Evolutionary conservation across 2,888 invertebrate species (phyloP).

Genomic region (Nemotelus nigrinus): DNA sequence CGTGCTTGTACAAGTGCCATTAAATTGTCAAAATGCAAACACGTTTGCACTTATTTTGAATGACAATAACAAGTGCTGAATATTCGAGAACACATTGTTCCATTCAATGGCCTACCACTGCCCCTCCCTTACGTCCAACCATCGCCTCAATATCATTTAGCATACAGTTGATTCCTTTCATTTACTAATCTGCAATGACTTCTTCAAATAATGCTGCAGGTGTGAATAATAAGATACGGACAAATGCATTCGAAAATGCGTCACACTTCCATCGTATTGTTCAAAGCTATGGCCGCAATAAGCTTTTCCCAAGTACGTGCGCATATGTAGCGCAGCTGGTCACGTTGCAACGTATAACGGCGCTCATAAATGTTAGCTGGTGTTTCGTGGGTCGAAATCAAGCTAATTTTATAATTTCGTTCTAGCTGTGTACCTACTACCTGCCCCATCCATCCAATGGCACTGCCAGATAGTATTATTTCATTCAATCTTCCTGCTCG

Average conservation of each 20-base stretch:
- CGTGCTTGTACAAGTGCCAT: too few relatives aligned
- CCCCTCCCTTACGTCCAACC: too few relatives aligned
- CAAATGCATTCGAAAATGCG: background rate
- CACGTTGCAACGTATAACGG: constrained; percentile 40
- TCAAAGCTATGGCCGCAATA: constrained; percentile 17
- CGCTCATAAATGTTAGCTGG: constrained; percentile 42
- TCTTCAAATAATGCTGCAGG: background rate
- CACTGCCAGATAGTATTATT: background rate
- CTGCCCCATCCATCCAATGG: constrained; percentile 11
- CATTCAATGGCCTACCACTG: too few relatives aligned
- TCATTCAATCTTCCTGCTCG: constrained; percentile 11
- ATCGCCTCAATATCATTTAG: too few relatives aligned
- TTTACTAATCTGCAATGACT: background rate
- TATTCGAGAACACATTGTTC: too few relatives aligned
- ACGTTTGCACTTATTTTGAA: too few relatives aligned
- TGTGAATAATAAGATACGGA: constrained; percentile 16
- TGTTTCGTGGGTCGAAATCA: background rate
- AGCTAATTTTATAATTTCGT: background rate
- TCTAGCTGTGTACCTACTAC: background rate
- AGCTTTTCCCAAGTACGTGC: constrained; percentile 29
- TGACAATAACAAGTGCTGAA: too few relatives aligned
- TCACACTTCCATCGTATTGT: constrained; percentile 3
- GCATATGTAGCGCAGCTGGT: constrained; percentile 29
- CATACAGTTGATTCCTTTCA: too few relatives aligned
- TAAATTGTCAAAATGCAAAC: too few relatives aligned